Conservation (phyloP, 2,113 vertebrate genomes). For the Anguilla rostrata region DNA sequence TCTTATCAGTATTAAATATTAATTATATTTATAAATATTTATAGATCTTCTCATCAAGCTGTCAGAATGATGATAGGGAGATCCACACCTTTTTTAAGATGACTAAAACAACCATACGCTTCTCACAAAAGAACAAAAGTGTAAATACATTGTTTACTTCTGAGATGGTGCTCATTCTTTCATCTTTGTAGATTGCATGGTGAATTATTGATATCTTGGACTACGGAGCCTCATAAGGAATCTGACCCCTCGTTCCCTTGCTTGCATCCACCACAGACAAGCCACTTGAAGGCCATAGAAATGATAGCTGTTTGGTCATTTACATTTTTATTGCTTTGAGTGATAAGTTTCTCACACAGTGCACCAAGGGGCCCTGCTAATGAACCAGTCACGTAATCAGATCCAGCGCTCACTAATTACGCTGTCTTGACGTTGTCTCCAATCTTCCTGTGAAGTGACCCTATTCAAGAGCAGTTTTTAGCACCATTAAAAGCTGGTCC, state of each 20-base stretch:
- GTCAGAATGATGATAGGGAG: slow-evolving; percentile 19
- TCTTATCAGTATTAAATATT: slow-evolving; percentile 9
- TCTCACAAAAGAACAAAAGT: background rate
- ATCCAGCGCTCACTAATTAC: slow-evolving; percentile 23
- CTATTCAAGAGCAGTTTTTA: slow-evolving; percentile 21
- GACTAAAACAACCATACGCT: background rate
- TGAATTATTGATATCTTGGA: background rate
- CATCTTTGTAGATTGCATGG: background rate
- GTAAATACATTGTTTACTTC: background rate
- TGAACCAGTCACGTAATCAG: slow-evolving; percentile 23
- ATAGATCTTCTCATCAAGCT: slow-evolving; percentile 19
- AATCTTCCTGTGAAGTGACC: slow-evolving; percentile 11
- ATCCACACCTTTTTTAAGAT: slow-evolving; percentile 2
- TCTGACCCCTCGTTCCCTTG: slow-evolving; percentile 14
- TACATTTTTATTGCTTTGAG: slow-evolving; percentile 35
- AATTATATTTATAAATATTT: background rate
- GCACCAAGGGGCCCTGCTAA: slow-evolving; percentile 8
- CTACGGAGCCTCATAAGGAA: background rate
- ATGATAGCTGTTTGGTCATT: slow-evolving; percentile 27
- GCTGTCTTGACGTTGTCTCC: slow-evolving; percentile 17
- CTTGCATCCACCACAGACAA: slow-evolving; percentile 1
- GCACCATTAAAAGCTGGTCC: slow-evolving; percentile 15
- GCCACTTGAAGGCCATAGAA: slow-evolving; percentile 13
- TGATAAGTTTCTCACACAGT: slow-evolving; percentile 18
- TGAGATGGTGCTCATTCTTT: background rate